Conservation (phyloP, 2,888 invertebrate genomes). For the Andrena dorsata region DNA sequence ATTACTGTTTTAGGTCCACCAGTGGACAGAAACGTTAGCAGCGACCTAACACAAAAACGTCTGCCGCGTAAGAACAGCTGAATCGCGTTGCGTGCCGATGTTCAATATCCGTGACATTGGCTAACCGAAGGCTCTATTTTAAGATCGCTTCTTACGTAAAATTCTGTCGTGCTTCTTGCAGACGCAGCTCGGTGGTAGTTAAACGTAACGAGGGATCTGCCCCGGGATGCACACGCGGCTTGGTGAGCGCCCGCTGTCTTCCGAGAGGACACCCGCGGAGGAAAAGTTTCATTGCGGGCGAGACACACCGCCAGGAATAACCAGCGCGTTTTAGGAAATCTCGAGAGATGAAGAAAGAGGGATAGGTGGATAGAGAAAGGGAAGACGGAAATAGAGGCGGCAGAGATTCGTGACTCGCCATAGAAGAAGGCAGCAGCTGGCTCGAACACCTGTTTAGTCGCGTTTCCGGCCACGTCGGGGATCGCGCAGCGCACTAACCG, state of each 20-base stretch:
- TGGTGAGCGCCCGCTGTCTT: neutral
- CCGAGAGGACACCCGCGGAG: conserved; percentile 20
- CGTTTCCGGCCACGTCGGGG: conserved; percentile 63
- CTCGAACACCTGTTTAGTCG: conserved; percentile 72
- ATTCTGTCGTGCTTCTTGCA: conserved; percentile 10
- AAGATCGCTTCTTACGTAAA: neutral
- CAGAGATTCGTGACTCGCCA: conserved; percentile 50
- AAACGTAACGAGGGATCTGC: neutral
- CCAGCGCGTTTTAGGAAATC: conserved; percentile 53
- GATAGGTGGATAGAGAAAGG: conserved; percentile 14
- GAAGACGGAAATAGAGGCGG: conserved; percentile 28
- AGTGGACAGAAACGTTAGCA: neutral
- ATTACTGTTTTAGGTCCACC: neutral
- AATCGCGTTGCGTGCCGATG: conserved; percentile 28
- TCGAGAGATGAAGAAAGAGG: conserved; percentile 7
- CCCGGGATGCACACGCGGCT: neutral
- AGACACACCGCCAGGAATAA: conserved; percentile 53
- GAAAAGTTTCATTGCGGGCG: conserved; percentile 43
- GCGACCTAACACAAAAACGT: neutral
- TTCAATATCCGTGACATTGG: conserved; percentile 44
- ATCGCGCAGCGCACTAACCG: conserved; percentile 29
- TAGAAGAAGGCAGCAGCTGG: conserved; percentile 58
- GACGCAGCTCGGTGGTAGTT: neutral
- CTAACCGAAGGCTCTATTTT: conserved; percentile 15
- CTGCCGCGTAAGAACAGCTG: neutral